Base-by-base conservation (phyloP, 2,888 invertebrate genomes). In the Aporophyla nigra region DNA sequence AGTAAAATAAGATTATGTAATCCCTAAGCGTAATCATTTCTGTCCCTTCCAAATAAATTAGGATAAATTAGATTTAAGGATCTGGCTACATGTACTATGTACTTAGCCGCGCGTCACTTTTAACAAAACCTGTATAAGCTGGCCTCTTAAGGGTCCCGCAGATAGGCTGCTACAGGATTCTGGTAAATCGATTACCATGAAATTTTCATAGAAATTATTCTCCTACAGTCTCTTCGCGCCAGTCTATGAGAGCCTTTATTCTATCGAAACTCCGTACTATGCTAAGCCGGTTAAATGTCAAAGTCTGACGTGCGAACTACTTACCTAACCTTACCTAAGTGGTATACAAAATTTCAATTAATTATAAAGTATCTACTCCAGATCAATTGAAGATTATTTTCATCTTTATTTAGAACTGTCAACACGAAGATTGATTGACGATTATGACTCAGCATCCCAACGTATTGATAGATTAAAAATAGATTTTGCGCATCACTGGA, bases 401-500 rank as follows among this genome's bases (percentile, higher is more conserved):
- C 19, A 19, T 67, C 59, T 71, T 62, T 72, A 71, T 78, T 82
- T 63, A 71, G 53, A 74, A n/a, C 72, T 82, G 66, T 87, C 77
- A 79, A 76, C 63, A 43, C 54, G 19, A 63, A 74, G 76, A 87
- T 86, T 84, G 78, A 84, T 71, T 73, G 74, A 75, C 49, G 33
- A 71, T 86, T 71, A 76, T 87, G 86, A 87, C 76, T 79, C 82
- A 84, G 84, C 86, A 61, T 33, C 12, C 7, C 9, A 63, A 66
- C 43, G 71, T 79, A 86, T 81, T 80, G 76, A 66, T 72, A 78
- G 74, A 85, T 85, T 83, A 80, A 72, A 79, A 79, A 87, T 87
- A 83, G 81, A 87, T 87, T 86, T 84, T 69, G 65, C 80, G 76
- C 76, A 76, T 87, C 87, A 84, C 56, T 81, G 65, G 46, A 71